These are phyloP conservation scores for Dicroscelio sp. DNA, from an alignment of 2,888 invertebrate species.

Conservation along the genomic window DNA sequence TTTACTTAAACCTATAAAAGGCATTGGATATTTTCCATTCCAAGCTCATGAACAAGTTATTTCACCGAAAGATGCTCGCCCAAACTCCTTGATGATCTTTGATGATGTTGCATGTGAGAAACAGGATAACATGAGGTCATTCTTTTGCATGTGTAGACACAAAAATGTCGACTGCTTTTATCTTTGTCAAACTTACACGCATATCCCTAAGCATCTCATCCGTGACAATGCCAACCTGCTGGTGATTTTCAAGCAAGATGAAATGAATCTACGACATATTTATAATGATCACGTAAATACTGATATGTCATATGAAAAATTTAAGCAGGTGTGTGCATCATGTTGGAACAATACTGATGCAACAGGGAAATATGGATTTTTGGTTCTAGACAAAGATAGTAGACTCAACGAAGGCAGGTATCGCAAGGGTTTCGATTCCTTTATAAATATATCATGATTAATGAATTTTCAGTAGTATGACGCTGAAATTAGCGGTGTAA, in stretches of 20 bases:
- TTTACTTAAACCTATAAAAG: constrained; percentile 26
- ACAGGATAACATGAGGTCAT: constrained; percentile 78
- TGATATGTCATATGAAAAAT: constrained; percentile 81
- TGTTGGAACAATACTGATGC: constrained; percentile 51
- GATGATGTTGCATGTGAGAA: constrained; percentile 88
- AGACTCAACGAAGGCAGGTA: constrained; percentile 41
- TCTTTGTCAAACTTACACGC: constrained; percentile 81
- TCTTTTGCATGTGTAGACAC: constrained; percentile 82
- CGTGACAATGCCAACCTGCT: constrained; percentile 83
- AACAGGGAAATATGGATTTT: constrained; percentile 50
- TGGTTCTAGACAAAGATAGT: constrained; percentile 43
- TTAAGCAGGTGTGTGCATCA: constrained; percentile 55
- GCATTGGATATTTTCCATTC: constrained; percentile 37
- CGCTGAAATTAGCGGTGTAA: background rate
- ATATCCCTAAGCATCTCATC: constrained; percentile 82
- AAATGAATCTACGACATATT: constrained; percentile 81
- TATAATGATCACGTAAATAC: constrained; percentile 84
- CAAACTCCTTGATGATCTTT: constrained; percentile 64
- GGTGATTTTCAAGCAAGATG: constrained; percentile 83
- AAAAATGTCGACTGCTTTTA: constrained; percentile 83
- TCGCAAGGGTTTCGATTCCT: constrained; percentile 45
- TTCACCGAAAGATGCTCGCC: constrained; percentile 6
- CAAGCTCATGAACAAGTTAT: constrained; percentile 43
- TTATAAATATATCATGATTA: constrained; percentile 25
- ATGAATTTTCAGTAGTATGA: constrained; percentile 6